Percentiles rank a stretch among this genome's conserved stretches.
phyloP scores from a whole-genome alignment of 2,888 invertebrate species.

The Steinernema carpocapsae region DNA sequence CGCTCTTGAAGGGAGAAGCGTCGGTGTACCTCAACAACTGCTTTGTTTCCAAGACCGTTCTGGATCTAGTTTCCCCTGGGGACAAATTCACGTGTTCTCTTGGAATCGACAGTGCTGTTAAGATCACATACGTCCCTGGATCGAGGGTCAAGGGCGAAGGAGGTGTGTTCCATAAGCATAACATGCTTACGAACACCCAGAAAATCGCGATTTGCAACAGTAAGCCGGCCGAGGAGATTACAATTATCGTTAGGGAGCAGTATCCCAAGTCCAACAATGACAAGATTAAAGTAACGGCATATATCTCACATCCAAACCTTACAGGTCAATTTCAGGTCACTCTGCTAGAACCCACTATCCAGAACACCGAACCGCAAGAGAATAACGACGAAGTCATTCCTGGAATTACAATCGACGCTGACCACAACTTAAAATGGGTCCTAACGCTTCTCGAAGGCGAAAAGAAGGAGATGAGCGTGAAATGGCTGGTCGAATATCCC shows the following conservation, averaged over 20 bases:
- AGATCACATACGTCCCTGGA: conserved; percentile 69
- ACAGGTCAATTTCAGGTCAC: conserved; percentile 16
- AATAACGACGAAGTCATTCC: background rate
- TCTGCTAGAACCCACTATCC: background rate
- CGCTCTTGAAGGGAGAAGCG: conserved; percentile 56
- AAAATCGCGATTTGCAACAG: conserved; percentile 56
- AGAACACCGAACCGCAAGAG: background rate
- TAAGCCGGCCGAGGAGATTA: conserved; percentile 44
- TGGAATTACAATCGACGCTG: background rate
- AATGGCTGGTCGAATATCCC: conserved; percentile 3
- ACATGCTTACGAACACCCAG: conserved; percentile 32
- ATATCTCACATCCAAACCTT: background rate
- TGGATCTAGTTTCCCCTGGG: conserved; percentile 69
- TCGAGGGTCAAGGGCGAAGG: conserved; percentile 58
- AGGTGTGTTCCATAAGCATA: conserved; percentile 2
- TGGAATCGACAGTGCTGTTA: conserved; percentile 70
- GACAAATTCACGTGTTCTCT: conserved; percentile 70
- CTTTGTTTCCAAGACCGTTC: conserved; percentile 53
- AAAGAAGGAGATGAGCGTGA: background rate
- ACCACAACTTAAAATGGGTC: conserved; percentile 7
- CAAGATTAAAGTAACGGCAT: conserved; percentile 55
- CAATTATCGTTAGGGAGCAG: conserved; percentile 55
- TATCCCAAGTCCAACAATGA: conserved; percentile 61
- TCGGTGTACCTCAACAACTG: conserved; percentile 58
- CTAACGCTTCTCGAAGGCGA: background rate